These are phyloP conservation scores for Podocnemis expansa DNA, from an alignment of 2,113 vertebrate species.

Conservation along the genomic window DNA sequence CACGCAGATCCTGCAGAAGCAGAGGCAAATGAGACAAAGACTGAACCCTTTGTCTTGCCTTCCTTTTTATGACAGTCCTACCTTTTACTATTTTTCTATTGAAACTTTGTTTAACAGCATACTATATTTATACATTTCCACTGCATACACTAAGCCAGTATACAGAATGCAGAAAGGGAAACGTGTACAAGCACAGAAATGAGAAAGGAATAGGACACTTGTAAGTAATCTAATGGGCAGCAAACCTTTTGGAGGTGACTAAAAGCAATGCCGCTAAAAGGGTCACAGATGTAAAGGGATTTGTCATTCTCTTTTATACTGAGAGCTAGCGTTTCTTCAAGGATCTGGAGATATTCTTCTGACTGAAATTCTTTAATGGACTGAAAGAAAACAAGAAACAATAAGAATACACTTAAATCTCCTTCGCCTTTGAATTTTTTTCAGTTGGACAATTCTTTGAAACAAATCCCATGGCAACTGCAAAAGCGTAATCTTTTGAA, in stretches of 20 bases:
- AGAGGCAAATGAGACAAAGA: not conserved
- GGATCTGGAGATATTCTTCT: slow-evolving; percentile 87
- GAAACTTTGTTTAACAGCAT: not conserved
- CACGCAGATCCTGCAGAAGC: not conserved
- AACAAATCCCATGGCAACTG: not conserved
- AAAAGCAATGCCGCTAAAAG: slow-evolving; percentile 86
- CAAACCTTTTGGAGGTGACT: slow-evolving; percentile 90
- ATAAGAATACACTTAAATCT: not conserved
- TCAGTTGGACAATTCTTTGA: not conserved
- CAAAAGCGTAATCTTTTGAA: not conserved
- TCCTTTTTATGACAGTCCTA: not conserved
- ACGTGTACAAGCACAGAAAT: fast-evolving
- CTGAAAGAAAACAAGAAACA: slow-evolving; percentile 73
- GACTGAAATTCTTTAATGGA: slow-evolving; percentile 94
- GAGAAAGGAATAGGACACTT: fast-evolving
- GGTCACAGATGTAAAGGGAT: slow-evolving; percentile 93
- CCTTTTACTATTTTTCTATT: not conserved
- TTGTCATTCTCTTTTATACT: slow-evolving; percentile 88
- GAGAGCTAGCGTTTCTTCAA: slow-evolving; percentile 85
- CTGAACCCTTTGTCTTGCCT: not conserved
- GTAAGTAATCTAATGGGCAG: not conserved
- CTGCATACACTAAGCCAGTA: not conserved
- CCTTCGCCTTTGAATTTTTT: not conserved
- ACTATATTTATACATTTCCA: not conserved
- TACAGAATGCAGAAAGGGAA: not conserved